Evolutionary conservation across 2,113 vertebrate genomes (phyloP).

Genomic region (Rattus norvegicus): GRCr8 NC_086020.1:12481501-12482000

Average conservation of each 20-base stretch:
- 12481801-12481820: background rate
- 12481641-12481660: background rate
- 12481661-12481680: background rate
- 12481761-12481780: background rate
- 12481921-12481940: background rate
- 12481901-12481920: slow-evolving; percentile 2
- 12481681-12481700: background rate
- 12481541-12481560: background rate
- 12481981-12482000: background rate
- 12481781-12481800: background rate
- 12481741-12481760: background rate
- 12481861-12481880: background rate
- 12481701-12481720: background rate
- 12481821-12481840: background rate
- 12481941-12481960: background rate
- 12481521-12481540: too few species aligned
- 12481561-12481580: background rate
- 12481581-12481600: accelerated
- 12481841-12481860: background rate
- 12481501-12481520: background rate
- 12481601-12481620: background rate
- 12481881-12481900: background rate
- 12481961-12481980: background rate
- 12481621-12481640: background rate
- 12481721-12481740: background rate